Evolutionary conservation across 2,113 vertebrate genomes (phyloP).

Genomic region (Otus sunia): DNA sequence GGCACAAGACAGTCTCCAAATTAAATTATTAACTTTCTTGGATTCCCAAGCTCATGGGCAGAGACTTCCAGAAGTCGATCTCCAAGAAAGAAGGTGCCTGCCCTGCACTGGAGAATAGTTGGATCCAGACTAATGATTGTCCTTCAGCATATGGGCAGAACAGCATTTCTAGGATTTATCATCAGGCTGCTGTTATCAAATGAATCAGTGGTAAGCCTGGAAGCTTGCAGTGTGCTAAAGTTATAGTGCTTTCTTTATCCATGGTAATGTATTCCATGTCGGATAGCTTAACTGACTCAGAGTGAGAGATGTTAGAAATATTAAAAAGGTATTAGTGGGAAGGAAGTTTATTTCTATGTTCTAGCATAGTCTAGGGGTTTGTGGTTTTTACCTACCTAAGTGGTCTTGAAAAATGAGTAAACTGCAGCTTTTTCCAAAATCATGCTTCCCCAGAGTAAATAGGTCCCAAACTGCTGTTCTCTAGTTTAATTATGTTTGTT

Average conservation of each 20-base stretch:
- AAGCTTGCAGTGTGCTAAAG: neutral
- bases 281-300: neutral
- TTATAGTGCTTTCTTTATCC: neutral
- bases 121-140: neutral
- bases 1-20: neutral
- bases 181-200: neutral
- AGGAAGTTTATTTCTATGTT: neutral
- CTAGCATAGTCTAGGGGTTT: neutral
- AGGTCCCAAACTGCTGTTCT: slow-evolving; percentile 30
- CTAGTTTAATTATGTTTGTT: slow-evolving; percentile 52
- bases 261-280: neutral
- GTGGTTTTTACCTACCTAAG: neutral
- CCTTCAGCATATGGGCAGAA: neutral
- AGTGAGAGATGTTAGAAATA: neutral
- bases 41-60: neutral
- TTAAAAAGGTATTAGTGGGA: neutral
- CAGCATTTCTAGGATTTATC: neutral
- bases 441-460: slow-evolving; percentile 4
- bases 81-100: neutral
- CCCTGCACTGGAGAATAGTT: neutral
- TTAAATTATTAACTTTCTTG: neutral
- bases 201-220: neutral
- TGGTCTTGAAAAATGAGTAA: slow-evolving; percentile 54
- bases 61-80: neutral
- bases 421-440: slow-evolving; percentile 47